phyloP scores from a whole-genome alignment of 2,888 invertebrate genomes.

The Allacma fusca region DNA sequence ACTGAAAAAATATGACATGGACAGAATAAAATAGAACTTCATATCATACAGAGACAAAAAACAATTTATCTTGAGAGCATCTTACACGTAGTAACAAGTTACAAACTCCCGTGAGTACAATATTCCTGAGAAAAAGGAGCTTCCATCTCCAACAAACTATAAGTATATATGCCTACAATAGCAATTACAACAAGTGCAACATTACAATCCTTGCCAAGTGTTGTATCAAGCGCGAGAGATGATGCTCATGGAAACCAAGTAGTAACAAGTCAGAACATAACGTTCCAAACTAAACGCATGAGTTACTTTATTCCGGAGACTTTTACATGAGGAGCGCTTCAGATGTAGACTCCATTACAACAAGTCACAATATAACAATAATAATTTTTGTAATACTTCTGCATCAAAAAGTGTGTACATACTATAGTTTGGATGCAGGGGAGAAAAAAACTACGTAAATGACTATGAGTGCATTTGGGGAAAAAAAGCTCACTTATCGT shows the following conservation, averaged over 20 bases:
- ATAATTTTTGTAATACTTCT: not conserved
- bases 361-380: not conserved
- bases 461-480: not conserved
- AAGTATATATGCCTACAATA: not conserved
- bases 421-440: too few relatives aligned
- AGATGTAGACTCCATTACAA: not conserved
- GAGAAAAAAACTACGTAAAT: too few relatives aligned
- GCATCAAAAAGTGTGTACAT: not conserved
- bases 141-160: not conserved
- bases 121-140: not conserved
- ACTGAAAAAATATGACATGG: too few relatives aligned
- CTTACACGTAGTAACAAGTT: not conserved
- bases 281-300: constrained; percentile 16
- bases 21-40: too few relatives aligned
- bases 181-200: not conserved
- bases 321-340: not conserved
- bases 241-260: not conserved
- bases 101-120: not conserved
- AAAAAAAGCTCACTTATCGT: constrained; percentile 35
- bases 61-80: not conserved
- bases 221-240: not conserved
- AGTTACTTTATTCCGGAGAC: not conserved
- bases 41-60: too few relatives aligned
- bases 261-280: not conserved
- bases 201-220: constrained; percentile 1